A percentile compares a stretch with the other conserved stretches of the same genome.
Conservation (phyloP, 2,113 vertebrate species). For the Donacobius atricapilla region DNA sequence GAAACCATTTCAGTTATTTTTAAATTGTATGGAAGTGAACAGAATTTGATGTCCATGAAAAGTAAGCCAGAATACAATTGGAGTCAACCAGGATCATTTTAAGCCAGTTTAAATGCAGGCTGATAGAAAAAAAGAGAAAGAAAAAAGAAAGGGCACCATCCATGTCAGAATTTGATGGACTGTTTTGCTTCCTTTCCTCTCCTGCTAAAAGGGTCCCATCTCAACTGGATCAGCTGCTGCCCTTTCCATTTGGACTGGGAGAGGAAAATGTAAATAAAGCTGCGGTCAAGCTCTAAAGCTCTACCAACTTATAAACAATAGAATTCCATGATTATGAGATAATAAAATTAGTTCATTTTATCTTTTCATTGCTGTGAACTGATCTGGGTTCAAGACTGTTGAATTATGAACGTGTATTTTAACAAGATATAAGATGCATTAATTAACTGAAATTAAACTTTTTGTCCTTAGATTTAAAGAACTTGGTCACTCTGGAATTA, state of each 20-base stretch:
- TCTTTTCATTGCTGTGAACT: neutral
- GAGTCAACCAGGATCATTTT: neutral
- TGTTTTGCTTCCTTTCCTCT: neutral
- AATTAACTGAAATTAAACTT: neutral
- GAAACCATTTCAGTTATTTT: neutral
- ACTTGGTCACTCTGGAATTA: slow-evolving; percentile 88
- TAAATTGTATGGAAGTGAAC: neutral
- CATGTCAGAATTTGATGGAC: neutral
- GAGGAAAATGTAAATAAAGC: neutral
- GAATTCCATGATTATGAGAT: neutral
- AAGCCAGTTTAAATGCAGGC: neutral
- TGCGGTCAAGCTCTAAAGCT: neutral
- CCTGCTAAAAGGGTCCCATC: neutral
- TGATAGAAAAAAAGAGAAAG: neutral
- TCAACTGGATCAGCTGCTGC: neutral
- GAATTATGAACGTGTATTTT: neutral
- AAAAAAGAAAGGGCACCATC: neutral
- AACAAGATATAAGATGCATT: neutral
- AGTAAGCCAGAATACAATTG: neutral
- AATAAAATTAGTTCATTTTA: neutral
- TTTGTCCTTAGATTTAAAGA: slow-evolving; percentile 77
- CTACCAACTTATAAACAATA: neutral
- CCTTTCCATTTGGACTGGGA: neutral
- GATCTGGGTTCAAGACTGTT: neutral
- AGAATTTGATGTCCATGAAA: neutral